Percentiles rank a stretch among this genome's conserved stretches.
phyloP scores from a whole-genome alignment of 2,888 invertebrate genomes.

The Fragum fragum region DNA sequence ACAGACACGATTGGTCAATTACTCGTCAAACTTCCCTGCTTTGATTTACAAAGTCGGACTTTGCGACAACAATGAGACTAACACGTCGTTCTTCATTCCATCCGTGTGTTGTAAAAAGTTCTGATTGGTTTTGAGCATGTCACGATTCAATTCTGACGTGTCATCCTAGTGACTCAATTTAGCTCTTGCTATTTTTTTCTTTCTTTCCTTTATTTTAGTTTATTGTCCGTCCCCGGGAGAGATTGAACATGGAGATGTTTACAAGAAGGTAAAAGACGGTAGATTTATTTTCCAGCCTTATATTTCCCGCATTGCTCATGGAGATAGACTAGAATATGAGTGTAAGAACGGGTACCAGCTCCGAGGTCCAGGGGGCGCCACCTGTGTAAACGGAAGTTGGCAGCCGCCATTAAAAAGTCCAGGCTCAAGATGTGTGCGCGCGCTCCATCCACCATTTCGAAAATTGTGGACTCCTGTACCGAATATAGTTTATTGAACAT shows the following conservation, averaged over 20 bases:
- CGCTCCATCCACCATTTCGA: slow-evolving; percentile 91
- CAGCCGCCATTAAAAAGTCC: slow-evolving; percentile 91
- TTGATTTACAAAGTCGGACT: no score
- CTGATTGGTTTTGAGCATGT: no score
- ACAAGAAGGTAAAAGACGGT: slow-evolving; percentile 88
- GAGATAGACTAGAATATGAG: slow-evolving; percentile 92
- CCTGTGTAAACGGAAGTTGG: slow-evolving; percentile 98
- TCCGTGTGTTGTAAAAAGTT: no score
- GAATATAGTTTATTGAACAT: slow-evolving; percentile 4
- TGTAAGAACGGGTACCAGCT: slow-evolving; percentile 97
- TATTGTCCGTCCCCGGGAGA: slow-evolving; percentile 34
- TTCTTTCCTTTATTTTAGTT: neutral
- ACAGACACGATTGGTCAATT: no score
- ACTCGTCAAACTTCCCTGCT: no score
- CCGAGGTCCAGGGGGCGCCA: slow-evolving; percentile 95
- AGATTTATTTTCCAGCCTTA: slow-evolving; percentile 97
- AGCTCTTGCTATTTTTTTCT: no score
- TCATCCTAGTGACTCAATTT: no score
- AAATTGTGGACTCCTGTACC: slow-evolving; percentile 72
- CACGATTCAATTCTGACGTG: no score
- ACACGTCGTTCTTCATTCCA: no score
- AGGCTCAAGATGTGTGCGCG: slow-evolving; percentile 93
- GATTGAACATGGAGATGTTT: slow-evolving; percentile 89
- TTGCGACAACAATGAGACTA: no score
- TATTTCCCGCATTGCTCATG: slow-evolving; percentile 88